phyloP scores from a whole-genome alignment of 1,140 invertebrate species.

The Caerostris extrusa region DNA sequence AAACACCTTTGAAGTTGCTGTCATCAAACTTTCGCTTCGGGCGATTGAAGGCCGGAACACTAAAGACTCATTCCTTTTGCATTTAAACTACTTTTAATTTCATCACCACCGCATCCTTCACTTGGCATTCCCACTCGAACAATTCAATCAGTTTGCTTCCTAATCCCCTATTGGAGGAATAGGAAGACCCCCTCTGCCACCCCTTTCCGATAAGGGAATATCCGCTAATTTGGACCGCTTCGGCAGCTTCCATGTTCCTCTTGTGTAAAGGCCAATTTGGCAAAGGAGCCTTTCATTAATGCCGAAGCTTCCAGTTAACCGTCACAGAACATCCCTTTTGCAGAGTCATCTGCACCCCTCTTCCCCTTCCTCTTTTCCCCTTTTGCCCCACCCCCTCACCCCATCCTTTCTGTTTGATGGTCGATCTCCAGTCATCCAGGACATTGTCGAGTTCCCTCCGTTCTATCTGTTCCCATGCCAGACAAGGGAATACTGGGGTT shows the following conservation, averaged over 20 bases:
- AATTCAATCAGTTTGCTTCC: conserved; percentile 70
- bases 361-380: neutral
- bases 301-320: conserved; percentile 49
- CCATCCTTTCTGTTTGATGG: conserved; percentile 19
- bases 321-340: conserved; percentile 47
- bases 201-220: conserved; percentile 47
- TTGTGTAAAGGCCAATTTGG: conserved; percentile 66
- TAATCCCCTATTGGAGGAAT: conserved; percentile 38
- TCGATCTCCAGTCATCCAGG: neutral
- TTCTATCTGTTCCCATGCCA: neutral
- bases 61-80: conserved; percentile 51
- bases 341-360: neutral
- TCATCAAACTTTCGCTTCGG: neutral
- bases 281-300: conserved; percentile 70
- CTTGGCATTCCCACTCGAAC: conserved; percentile 48
- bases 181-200: neutral
- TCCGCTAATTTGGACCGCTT: conserved; percentile 70
- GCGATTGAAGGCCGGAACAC: neutral
- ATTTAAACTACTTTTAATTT: conserved; percentile 66
- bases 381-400: neutral
- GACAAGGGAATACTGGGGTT: conserved; percentile 44
- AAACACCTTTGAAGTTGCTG: conserved; percentile 15
- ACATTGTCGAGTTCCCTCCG: neutral
- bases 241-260: conserved; percentile 41
- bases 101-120: conserved; percentile 30